Base-by-base conservation (phyloP, 2,797 vertebrate species). In the Poecilia picta region DNA sequence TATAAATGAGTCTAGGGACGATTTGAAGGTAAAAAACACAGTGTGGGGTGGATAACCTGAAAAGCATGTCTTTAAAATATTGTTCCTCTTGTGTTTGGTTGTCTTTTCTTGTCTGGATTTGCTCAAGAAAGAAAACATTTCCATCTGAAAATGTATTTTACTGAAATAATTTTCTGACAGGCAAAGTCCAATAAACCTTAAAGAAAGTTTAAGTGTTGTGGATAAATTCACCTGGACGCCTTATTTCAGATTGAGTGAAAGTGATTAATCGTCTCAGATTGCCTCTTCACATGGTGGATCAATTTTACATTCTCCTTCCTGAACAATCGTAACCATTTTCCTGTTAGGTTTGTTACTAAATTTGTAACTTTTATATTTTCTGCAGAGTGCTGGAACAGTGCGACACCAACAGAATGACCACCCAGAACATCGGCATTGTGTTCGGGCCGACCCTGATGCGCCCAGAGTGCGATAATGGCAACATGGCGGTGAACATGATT, bases 351-450 rank as follows among this genome's bases (percentile, higher is more conserved):
- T 18, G 13, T 36, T 18, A 12, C 71, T 82, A 49, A 12, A 55
- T 73, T 25, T 45, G 55, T 15, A 33, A 2, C 36, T 31, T 39
- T 83, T 55, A 68, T 8, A 3, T 86, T 75, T 59, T 28, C 49
- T 47, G 68, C 93, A 98, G 97, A 74, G 97, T 98, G 88, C 94
- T 97, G 93, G 95, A 96, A 57, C 83, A 83, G 62, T 96, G 95
- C 0, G 93, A 96, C 64, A 46, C 59, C 78, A 98, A 98, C 92
- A 96, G 97, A 73, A 98, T 98, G 98, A 97, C 96, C 1, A 95
- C 96, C 12, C 97, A 98, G 92, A 98, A 98, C 94, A 95, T 98
- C 33, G 97, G 97, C 77, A 98, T 98, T 39, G 98, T 98, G 76
- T 98, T 98, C 7, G 98, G 97, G 6, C 97, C 97, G 0, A 98